These are phyloP conservation scores for Anoncus sp. DNA, from an alignment of 2,888 invertebrate species.

Conservation along the genomic window DNA sequence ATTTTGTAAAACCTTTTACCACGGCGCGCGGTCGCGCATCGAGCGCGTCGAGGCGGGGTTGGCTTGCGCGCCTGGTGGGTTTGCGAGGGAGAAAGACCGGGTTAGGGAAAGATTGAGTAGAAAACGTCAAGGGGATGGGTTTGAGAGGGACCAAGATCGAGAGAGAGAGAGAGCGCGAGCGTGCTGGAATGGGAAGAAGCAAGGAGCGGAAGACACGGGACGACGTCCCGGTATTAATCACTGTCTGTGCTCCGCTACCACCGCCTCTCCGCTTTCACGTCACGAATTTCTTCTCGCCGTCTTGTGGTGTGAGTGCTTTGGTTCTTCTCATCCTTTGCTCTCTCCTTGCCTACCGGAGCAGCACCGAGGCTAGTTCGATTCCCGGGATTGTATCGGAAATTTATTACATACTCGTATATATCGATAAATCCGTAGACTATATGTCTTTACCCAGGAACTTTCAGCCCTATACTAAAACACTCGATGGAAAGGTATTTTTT, in stretches of 20 bases:
- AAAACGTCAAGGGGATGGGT: conserved; percentile 58
- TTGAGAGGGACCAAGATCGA: conserved; percentile 48
- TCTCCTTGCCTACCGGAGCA: conserved; percentile 52
- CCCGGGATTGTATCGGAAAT: conserved; percentile 65
- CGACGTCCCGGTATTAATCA: conserved; percentile 82
- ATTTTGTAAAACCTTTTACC: conserved; percentile 82
- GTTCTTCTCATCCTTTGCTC: conserved; percentile 35
- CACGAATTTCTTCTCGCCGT: conserved; percentile 70
- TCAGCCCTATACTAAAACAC: background rate
- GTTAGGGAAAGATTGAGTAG: conserved; percentile 61
- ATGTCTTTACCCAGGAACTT: conserved; percentile 10
- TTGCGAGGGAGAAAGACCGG: conserved; percentile 15
- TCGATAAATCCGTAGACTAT: conserved; percentile 31
- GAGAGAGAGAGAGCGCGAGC: conserved; percentile 66
- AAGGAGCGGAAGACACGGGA: conserved; percentile 76
- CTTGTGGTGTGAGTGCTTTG: conserved; percentile 33
- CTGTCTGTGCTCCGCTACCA: conserved; percentile 74
- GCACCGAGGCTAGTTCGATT: conserved; percentile 60
- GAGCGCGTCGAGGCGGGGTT: conserved; percentile 62
- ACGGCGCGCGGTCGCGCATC: conserved; percentile 73
- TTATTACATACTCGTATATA: conserved; percentile 55
- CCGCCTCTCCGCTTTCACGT: conserved; percentile 66
- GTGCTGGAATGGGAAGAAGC: conserved; percentile 70
- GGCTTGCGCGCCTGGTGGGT: conserved; percentile 12
- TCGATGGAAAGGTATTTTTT: conserved; percentile 1